phyloP scores from a whole-genome alignment of 1,140 invertebrate genomes.

The Carposina sasakii region DNA sequence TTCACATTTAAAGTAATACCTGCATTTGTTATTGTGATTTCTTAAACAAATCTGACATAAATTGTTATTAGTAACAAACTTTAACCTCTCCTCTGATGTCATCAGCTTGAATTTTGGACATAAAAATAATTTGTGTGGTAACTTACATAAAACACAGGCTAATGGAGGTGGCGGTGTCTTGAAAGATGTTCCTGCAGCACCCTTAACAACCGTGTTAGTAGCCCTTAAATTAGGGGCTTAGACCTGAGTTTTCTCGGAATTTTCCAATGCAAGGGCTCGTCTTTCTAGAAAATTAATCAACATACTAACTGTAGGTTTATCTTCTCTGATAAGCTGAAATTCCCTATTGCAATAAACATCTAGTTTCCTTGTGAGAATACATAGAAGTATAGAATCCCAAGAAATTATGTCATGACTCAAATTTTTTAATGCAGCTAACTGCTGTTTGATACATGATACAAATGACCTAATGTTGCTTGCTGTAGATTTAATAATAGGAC shows the following conservation, averaged over 20 bases:
- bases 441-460: neutral
- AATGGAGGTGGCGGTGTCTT: neutral
- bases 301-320: neutral
- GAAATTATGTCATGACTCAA: neutral
- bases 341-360: neutral
- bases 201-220: neutral
- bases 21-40: neutral
- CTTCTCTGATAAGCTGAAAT: neutral
- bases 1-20: neutral
- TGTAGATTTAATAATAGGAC: neutral
- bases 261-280: slow-evolving; percentile 6
- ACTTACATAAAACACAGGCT: slow-evolving; percentile 1
- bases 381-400: slow-evolving; percentile 5
- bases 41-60: neutral
- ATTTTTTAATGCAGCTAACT: slow-evolving; percentile 1
- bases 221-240: too few species aligned
- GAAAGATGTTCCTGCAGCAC: neutral
- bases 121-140: neutral
- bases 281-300: slow-evolving; percentile 5
- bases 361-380: slow-evolving; percentile 1
- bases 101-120: neutral
- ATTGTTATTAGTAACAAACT: neutral
- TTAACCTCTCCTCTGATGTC: neutral
- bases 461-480: neutral
- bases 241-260: neutral